Conservation (phyloP, 2,797 vertebrate genomes). For the Labroides dimidiatus region DNA sequence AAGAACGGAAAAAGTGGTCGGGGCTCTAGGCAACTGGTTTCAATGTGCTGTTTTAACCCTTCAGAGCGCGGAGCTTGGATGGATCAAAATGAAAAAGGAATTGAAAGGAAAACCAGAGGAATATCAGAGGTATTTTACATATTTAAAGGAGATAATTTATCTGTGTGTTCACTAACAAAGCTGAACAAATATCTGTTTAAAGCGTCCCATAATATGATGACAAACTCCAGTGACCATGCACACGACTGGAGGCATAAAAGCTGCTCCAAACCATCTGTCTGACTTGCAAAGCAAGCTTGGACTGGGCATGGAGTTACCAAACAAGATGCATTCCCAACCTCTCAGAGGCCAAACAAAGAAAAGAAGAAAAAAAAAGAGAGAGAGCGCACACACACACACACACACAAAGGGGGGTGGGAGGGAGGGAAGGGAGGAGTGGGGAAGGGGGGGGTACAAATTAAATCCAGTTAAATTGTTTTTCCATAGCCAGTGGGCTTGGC, state of each 20-base stretch:
- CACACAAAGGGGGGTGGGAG: slow-evolving; percentile 34
- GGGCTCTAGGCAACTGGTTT: slow-evolving; percentile 75
- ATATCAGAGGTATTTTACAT: not conserved
- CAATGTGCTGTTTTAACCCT: slow-evolving; percentile 75
- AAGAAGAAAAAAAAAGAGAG: no score
- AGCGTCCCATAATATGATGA: slow-evolving; percentile 2
- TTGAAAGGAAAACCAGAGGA: not conserved
- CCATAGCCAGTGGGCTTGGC: slow-evolving; percentile 83
- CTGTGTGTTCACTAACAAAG: not conserved
- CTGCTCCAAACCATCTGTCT: slow-evolving; percentile 25
- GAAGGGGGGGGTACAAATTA: slow-evolving; percentile 76
- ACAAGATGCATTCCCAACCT: slow-evolving; percentile 75
- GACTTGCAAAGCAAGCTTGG: slow-evolving; percentile 31
- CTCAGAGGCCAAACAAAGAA: slow-evolving; percentile 64
- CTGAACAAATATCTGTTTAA: not conserved
- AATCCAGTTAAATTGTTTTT: slow-evolving; percentile 87
- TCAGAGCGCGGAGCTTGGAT: slow-evolving; percentile 30
- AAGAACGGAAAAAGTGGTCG: slow-evolving; percentile 81
- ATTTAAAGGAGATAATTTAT: not conserved
- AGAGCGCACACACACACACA: no score
- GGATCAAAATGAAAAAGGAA: slow-evolving; percentile 11
- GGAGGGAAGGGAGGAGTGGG: slow-evolving; percentile 48
- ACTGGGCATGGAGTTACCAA: slow-evolving; percentile 53
- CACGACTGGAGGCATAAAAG: slow-evolving; percentile 13
- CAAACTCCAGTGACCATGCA: slow-evolving; percentile 1